phyloP scores from a whole-genome alignment of 2,113 vertebrate species.

The Paralichthys olivaceus region DNA sequence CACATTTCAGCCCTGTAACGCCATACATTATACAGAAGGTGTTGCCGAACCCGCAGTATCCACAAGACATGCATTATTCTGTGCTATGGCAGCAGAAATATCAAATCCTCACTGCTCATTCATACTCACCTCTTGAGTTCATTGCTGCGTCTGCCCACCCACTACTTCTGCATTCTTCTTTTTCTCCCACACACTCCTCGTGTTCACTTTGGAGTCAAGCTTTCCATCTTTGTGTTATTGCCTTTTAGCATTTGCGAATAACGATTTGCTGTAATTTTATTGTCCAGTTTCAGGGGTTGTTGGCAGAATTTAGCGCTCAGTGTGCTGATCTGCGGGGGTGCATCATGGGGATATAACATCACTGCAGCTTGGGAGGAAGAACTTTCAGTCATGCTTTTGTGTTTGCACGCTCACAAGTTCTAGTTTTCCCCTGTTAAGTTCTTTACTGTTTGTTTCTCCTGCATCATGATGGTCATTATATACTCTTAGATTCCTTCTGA shows the following conservation, averaged over 20 bases:
- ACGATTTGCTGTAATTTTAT: slow-evolving; percentile 3
- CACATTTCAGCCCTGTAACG: slow-evolving; percentile 19
- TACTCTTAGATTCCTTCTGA: slow-evolving; percentile 37
- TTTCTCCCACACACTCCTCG: slow-evolving; percentile 35
- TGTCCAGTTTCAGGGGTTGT: slow-evolving; percentile 16
- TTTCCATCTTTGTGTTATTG: slow-evolving; percentile 1
- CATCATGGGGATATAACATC: not conserved
- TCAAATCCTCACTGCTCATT: slow-evolving; percentile 33
- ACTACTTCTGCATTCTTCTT: slow-evolving; percentile 32
- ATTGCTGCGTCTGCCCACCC: slow-evolving; percentile 35
- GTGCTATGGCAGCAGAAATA: slow-evolving; percentile 27
- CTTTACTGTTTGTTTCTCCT: slow-evolving; percentile 2
- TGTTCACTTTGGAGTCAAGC: slow-evolving; percentile 29
- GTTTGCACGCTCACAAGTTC: not conserved
- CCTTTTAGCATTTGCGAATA: not conserved
- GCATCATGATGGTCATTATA: not conserved
- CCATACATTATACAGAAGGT: slow-evolving; percentile 33
- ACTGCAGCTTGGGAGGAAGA: not conserved
- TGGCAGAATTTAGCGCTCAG: not conserved
- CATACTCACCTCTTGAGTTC: slow-evolving; percentile 53
- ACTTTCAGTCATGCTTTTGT: not conserved
- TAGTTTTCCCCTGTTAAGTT: not conserved
- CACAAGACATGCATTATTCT: slow-evolving; percentile 42
- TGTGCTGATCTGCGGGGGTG: not conserved
- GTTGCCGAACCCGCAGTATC: slow-evolving; percentile 28